A percentile compares a stretch with the other conserved stretches of the same genome.
These are phyloP conservation scores for Pecten maximus DNA, from an alignment of 2,888 invertebrate species.

Conservation along the genomic window DNA sequence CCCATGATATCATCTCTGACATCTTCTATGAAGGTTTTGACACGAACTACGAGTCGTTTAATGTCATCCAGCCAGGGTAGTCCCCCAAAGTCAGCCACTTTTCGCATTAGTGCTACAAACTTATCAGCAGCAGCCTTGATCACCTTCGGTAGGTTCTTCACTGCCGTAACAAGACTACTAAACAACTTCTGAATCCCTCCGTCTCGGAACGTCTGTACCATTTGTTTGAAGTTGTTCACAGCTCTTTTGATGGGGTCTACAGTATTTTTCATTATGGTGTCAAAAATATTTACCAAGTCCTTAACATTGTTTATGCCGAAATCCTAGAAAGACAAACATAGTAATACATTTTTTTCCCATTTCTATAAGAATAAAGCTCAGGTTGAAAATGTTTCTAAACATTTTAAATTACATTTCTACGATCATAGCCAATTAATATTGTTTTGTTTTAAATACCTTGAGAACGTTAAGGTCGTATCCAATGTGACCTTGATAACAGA, in stretches of 20 bases:
- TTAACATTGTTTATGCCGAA: conserved; percentile 59
- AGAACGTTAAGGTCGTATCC: conserved; percentile 57
- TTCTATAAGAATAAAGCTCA: no score
- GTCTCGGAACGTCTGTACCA: conserved; percentile 52
- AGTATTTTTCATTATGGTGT: conserved; percentile 58
- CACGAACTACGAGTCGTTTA: conserved; percentile 37
- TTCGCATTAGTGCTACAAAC: conserved; percentile 39
- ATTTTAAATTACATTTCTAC: no score
- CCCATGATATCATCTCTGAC: conserved; percentile 41
- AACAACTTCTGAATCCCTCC: conserved; percentile 37
- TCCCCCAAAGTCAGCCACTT: conserved; percentile 38
- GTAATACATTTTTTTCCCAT: not conserved
- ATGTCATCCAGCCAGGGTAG: conserved; percentile 42
- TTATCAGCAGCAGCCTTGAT: conserved; percentile 35
- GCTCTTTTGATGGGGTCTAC: conserved; percentile 54
- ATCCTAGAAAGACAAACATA: conserved; percentile 51
- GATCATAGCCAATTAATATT: no score
- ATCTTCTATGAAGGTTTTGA: conserved; percentile 44
- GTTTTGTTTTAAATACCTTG: conserved; percentile 47
- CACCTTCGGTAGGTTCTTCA: conserved; percentile 43
- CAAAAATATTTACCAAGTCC: conserved; percentile 59
- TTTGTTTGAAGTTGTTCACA: conserved; percentile 47
- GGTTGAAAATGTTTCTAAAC: no score
- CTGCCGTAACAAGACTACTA: not conserved
- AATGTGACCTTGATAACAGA: conserved; percentile 54